A percentile compares a stretch with the other conserved stretches of the same genome.
phyloP scores from a whole-genome alignment of 2,888 invertebrate species.

The Ligdia adustata region DNA sequence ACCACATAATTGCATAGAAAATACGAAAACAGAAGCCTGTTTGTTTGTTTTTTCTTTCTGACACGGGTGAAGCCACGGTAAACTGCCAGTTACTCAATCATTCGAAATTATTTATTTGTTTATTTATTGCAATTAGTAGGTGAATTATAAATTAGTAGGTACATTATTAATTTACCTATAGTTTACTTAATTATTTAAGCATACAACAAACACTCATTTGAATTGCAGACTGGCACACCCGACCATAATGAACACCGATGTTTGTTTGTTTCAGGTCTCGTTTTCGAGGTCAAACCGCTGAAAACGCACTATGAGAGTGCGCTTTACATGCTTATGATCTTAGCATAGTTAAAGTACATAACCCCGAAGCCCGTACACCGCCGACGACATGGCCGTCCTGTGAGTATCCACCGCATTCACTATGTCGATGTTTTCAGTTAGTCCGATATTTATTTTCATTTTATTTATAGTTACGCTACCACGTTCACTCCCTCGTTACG shows the following conservation, averaged over 20 bases:
- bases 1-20: too few species aligned
- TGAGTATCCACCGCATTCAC: conserved; percentile 71
- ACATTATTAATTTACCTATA: background rate
- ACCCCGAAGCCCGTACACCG: conserved; percentile 55
- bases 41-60: too few species aligned
- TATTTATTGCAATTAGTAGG: background rate
- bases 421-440: conserved; percentile 76
- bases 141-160: background rate
- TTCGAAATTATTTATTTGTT: too few species aligned
- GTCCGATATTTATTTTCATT: conserved; percentile 64
- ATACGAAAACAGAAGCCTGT: too few species aligned
- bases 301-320: conserved; percentile 77
- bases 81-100: too few species aligned
- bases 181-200: background rate
- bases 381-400: conserved; percentile 70
- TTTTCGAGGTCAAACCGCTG: conserved; percentile 53
- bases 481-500: conserved; percentile 83
- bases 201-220: background rate
- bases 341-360: conserved; percentile 52
- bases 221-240: background rate
- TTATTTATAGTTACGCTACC: conserved; percentile 79
- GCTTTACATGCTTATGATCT: conserved; percentile 70
- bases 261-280: conserved; percentile 75
- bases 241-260: background rate
- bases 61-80: too few species aligned